Conservation (phyloP, 1,140 invertebrate species). For the Maniola jurtina region DNA sequence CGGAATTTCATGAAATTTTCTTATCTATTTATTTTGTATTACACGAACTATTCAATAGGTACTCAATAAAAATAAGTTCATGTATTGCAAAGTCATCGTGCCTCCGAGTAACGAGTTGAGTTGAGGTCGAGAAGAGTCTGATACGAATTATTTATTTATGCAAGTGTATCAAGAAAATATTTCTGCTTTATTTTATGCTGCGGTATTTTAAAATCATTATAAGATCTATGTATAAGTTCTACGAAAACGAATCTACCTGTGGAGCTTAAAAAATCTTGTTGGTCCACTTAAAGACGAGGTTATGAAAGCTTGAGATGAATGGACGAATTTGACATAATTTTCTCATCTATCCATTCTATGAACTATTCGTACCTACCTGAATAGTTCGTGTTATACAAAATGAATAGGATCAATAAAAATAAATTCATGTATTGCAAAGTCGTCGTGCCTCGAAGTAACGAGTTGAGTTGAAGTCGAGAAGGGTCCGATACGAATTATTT, state of each 20-base stretch:
- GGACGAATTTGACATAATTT: no score
- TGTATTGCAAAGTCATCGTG: constrained; percentile 4
- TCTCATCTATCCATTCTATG: no score
- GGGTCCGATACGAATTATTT: constrained; percentile 60
- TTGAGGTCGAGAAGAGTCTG: constrained; percentile 44
- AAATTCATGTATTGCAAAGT: background rate
- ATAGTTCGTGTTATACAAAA: no score
- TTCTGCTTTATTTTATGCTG: no score
- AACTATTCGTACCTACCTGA: no score
- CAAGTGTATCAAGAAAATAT: constrained; percentile 42
- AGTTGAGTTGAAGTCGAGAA: constrained; percentile 39
- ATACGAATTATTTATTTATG: constrained; percentile 66
- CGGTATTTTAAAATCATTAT: no score
- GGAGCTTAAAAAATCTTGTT: no score
- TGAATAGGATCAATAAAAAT: no score
- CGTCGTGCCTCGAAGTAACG: constrained; percentile 32
- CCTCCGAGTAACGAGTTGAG: constrained; percentile 32
- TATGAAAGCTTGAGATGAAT: no score
- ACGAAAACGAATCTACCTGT: no score
- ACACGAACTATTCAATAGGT: background rate
- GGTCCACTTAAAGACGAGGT: no score
- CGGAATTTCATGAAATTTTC: background rate
- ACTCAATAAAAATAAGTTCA: background rate
- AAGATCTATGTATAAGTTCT: no score
- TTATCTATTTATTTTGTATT: background rate